These are phyloP conservation scores for Dimorphilus gyrociliatus DNA, from an alignment of 2,888 invertebrate genomes.

Conservation along the genomic window DNA sequence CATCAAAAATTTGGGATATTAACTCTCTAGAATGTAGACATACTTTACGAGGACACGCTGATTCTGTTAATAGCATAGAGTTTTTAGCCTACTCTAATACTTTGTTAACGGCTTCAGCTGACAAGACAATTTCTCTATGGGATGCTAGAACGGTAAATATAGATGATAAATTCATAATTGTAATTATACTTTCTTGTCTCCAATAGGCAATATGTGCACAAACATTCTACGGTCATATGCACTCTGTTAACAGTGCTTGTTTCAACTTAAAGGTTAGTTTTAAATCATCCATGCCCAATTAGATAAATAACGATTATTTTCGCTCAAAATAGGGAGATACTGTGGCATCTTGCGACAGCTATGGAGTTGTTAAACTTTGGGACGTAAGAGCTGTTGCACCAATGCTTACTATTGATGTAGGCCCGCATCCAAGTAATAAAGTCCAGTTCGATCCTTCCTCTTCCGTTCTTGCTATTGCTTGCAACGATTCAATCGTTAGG, in stretches of 20 bases:
- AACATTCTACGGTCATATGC: conserved; percentile 36
- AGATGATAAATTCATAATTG: not conserved
- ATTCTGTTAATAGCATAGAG: conserved; percentile 35
- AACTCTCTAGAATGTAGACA: conserved; percentile 32
- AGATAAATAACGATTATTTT: not conserved
- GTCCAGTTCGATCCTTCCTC: conserved; percentile 34
- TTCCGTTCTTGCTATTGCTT: conserved; percentile 29
- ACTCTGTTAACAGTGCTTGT: conserved; percentile 33
- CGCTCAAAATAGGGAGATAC: conserved; percentile 31
- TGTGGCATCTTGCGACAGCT: conserved; percentile 36
- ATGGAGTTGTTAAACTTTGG: conserved; percentile 35
- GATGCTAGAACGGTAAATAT: conserved; percentile 33
- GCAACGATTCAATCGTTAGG: conserved; percentile 34
- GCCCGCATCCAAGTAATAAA: conserved; percentile 35
- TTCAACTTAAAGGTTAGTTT: conserved; percentile 30
- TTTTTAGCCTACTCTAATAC: conserved; percentile 36
- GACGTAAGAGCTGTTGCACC: conserved; percentile 32
- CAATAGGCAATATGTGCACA: conserved; percentile 33
- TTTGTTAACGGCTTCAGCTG: conserved; percentile 33
- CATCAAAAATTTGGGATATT: conserved; percentile 35
- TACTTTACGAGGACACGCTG: conserved; percentile 35
- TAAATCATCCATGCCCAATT: too few species aligned
- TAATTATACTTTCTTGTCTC: not conserved
- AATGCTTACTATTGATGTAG: conserved; percentile 29
- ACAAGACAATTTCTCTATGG: conserved; percentile 37